phyloP scores from a whole-genome alignment of 2,113 vertebrate species.

The Meriones unguiculatus region DNA sequence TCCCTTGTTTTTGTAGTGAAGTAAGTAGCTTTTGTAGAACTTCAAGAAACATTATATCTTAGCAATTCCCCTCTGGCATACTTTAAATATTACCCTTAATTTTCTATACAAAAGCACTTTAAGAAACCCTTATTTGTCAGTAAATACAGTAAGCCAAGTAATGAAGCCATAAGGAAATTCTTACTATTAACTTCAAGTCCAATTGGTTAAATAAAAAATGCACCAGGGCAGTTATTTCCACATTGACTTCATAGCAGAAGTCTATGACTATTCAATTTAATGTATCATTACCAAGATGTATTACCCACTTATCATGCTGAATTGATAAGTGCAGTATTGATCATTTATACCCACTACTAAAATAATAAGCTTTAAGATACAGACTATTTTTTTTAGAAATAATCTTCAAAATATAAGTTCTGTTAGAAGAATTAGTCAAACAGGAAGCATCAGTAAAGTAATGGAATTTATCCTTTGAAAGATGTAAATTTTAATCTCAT shows the following conservation, averaged over 20 bases:
- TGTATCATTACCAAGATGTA: slow-evolving; percentile 36
- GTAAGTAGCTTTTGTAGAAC: not conserved
- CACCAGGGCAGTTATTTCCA: not conserved
- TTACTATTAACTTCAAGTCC: slow-evolving; percentile 29
- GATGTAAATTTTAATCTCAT: not conserved
- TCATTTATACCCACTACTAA: slow-evolving; percentile 3
- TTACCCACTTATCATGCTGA: not conserved
- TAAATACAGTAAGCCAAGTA: slow-evolving; percentile 4
- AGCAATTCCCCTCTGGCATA: not conserved
- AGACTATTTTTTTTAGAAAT: not conserved
- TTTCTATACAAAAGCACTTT: not conserved
- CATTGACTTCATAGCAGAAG: slow-evolving; percentile 11
- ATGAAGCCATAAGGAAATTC: not conserved
- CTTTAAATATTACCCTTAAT: not conserved
- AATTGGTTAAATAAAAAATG: not conserved
- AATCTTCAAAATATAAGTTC: slow-evolving; percentile 13
- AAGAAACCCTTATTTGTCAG: not conserved
- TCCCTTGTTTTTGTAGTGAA: not conserved
- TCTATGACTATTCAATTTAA: slow-evolving; percentile 31
- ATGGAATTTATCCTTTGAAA: not conserved
- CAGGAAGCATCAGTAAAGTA: not conserved
- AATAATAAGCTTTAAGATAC: not conserved
- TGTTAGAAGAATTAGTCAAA: slow-evolving; percentile 36
- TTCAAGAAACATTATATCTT: not conserved
- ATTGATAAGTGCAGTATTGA: not conserved